These are phyloP conservation scores for Scaptomyza hsui DNA, from an alignment of 1,140 invertebrate species.

Conservation along the genomic window DNA sequence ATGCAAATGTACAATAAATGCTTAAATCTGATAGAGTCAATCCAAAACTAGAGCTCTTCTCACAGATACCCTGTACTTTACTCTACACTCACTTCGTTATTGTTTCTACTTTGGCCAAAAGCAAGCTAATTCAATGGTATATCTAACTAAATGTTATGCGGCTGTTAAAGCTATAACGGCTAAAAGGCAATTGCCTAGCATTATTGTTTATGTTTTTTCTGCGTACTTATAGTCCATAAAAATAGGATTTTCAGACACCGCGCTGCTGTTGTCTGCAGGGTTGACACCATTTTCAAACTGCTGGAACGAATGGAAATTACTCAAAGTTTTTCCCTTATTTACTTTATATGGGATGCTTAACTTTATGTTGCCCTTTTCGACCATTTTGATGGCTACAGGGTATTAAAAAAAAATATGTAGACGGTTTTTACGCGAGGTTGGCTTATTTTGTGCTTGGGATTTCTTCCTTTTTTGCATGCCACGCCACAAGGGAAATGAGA, in stretches of 20 bases:
- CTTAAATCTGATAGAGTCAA: too few relatives aligned
- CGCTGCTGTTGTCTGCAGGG: background rate
- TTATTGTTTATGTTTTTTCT: too few relatives aligned
- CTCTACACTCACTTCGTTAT: too few relatives aligned
- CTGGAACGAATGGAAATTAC: constrained; percentile 6
- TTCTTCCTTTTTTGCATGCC: constrained; percentile 40
- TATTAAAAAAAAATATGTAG: constrained; percentile 29
- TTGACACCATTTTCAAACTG: background rate
- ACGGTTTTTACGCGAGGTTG: constrained; percentile 16
- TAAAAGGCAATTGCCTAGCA: too few relatives aligned
- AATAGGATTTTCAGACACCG: background rate
- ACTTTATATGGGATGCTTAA: constrained; percentile 26
- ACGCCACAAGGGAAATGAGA: constrained; percentile 77
- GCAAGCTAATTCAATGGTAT: too few relatives aligned
- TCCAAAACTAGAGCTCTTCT: too few relatives aligned
- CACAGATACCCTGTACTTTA: too few relatives aligned
- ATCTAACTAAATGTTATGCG: too few relatives aligned
- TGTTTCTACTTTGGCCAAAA: too few relatives aligned
- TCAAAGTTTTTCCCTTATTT: constrained; percentile 4
- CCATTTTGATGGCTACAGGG: constrained; percentile 38
- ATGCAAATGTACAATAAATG: too few relatives aligned
- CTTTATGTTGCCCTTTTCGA: constrained; percentile 29
- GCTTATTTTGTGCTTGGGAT: constrained; percentile 46
- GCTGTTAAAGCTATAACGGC: too few relatives aligned
- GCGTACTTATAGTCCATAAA: background rate